Evolutionary conservation across 1,140 invertebrate genomes (phyloP), one percentile per base, ranked within the genome.

Genomic region (Oryctes rhinoceros): DNA sequence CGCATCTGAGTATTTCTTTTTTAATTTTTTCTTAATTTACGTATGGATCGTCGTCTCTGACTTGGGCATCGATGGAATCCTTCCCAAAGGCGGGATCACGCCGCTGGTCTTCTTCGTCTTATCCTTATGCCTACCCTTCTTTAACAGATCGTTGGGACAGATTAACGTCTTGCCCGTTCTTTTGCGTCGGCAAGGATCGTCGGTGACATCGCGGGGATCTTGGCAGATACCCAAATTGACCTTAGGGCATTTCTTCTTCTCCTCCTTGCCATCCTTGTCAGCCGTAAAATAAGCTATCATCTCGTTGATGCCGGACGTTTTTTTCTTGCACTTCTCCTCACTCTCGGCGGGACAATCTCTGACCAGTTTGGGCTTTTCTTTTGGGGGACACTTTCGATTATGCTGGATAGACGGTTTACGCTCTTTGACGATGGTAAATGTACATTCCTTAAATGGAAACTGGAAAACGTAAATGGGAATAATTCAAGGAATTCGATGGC

Each of bases 101-200:
- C 35, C 37, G 15, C 62, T 78, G 10, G 80, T 74, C 59, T 78
- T 76, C 59, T 78, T 76, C 80, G 78, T 80, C 80, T 48, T 80
- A 0, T 78, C 67, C 18, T 76, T 79, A 59, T 71, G 67, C 39
- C 37, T 76, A 24, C 74, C 78, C 48, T 77, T 81, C 76, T 80
- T 76, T 18, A 81, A 53, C 44, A 81, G 49, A 78, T 81, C 81
- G 15, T n/a, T 74, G 15, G 81, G 81, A 78, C 81, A 81, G 1
- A 81, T 77, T 30, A 80, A 49, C 24, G 81, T 78, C 10, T 65
- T 81, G 0, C 77, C 79, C 10, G 20, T 48, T n/a, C 39, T 65
- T 35, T 80, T 81, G 20, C 67, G 24, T 0, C n/a, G n/a, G 30
- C 80, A 81, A 5, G 80, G 80, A 65, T 81, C 78, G 10, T 79